Evolutionary conservation across 2,797 vertebrate genomes (phyloP), one percentile per base, ranked within the genome.

Genomic region (Xenops minutus): DNA sequence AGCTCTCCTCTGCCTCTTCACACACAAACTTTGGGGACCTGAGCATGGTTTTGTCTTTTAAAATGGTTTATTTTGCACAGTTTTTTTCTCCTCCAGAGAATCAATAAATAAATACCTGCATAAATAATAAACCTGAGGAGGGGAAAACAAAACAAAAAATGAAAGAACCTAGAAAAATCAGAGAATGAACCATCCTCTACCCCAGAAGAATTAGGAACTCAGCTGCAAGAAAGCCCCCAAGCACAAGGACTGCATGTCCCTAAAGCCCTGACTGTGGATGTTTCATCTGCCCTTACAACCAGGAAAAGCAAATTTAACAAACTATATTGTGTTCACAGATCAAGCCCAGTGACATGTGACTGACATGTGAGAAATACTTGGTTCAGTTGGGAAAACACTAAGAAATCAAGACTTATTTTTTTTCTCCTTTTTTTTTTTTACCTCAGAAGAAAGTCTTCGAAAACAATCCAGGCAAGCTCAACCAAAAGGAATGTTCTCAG

Each of bases 101-200:
- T 88, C 51, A 93, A 94, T 88, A 75, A 88, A 91, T 83, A 95
- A 89, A 81, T 56, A 80, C 4, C 3, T 20, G 22, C 20, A 80
- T 92, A 84, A 97, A 96, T 86, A 95, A 93, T 94, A 86, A 72
- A 92, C 61, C 14, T 34, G 54, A 95, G 20, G 61, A 58, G 27
- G 8, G 64, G 49, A 67, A 79, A 94, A 56, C 39, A 88, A 83
- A 88, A 63, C 7, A 74, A 54, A 54, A 76, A 85, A 56, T 20
- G 17, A 91, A 81, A 80, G 27, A 58, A 41, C 18, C 61, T 39
- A 78, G 32, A 71, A 88, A 89, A 91, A 81, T 32, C n/a, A 83
- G 34, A 88, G 79, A 74, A 72, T 14, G 54, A 83, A 37, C 37
- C 27, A 80, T 24, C 46, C 34, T 48, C 34, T 22, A 71, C 6